Conservation (phyloP, 2,113 vertebrate species). For the Callospermophilus lateralis region DNA sequence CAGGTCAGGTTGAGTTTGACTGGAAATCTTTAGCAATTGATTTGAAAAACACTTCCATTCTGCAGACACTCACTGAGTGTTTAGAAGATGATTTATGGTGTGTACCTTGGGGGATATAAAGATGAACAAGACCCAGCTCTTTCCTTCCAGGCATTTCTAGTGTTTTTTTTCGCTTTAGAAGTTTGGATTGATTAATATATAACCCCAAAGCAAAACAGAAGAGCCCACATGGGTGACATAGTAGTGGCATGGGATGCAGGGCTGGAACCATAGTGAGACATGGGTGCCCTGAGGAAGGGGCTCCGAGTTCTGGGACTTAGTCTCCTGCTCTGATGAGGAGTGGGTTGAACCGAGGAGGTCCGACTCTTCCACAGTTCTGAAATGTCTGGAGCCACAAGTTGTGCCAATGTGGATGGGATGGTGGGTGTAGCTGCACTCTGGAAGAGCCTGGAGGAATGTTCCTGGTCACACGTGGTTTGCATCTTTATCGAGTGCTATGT, state of each 20-base stretch:
- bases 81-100: background rate
- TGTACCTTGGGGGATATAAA: background rate
- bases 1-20: background rate
- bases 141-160: background rate
- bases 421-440: background rate
- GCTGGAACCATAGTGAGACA: background rate
- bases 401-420: background rate
- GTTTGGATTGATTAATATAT: background rate
- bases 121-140: background rate
- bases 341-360: background rate
- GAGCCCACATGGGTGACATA: background rate
- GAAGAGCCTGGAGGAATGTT: no score
- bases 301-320: no score
- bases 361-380: background rate
- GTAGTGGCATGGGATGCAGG: background rate
- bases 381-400: background rate
- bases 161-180: background rate
- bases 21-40: background rate
- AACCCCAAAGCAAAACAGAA: background rate
- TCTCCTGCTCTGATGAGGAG: background rate
- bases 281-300: no score
- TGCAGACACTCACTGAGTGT: background rate
- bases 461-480: background rate
- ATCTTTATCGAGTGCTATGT: background rate
- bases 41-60: background rate